Base-by-base conservation (phyloP, 2,888 invertebrate species). In the Coelinius sp. region DNA sequence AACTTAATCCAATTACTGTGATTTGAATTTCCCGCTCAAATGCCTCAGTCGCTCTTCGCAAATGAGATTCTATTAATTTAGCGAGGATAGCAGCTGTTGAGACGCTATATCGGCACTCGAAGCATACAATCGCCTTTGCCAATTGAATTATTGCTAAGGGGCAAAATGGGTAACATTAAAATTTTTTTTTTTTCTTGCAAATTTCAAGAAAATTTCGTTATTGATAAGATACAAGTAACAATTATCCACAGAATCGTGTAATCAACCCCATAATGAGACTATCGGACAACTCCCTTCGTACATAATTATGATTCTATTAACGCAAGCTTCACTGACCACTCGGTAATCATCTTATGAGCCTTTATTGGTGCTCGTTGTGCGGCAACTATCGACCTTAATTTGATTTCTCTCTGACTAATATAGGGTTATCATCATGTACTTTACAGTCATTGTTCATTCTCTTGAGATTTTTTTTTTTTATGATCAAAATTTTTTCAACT, bases 41-140 rank as follows among this genome's bases (percentile, higher is more conserved):
- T 70, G 66, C 68, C 53, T 35, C 25, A 44, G 41, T 65, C 69
- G 27, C 62, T 35, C 68, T 68, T 65, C 74, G 68, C 71, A 71
- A 74, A 73, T 74, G 63, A 68, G 71, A 69, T 65, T 79, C 79
- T 81, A 85, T 84, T 79, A 80, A 83, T 84, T 84, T 80, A 62
- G 76, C n/a, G n/a, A 77, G 76, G 79, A 79, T 78, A 80, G 78
- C 83, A 84, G 81, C 81, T 83, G 83, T 74, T 76, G 31, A 59
- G 59, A 59, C 31, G 14, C 20, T 59, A 59, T 59, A 59, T 59
- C 59, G 12, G 31, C 1, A 10, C 31, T 59, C 17, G 2, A 31
- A 59, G 35, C 31, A 59, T 31, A 20, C 59, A 35, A 59, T 59
- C 31, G 31, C 17, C 53, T 35, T 31, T 31, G 35, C 59, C 59